Percentiles rank a stretch among this genome's conserved stretches.
These are phyloP conservation scores for Eupithecia vulgata DNA, from an alignment of 2,888 invertebrate genomes.

Conservation along the genomic window DNA sequence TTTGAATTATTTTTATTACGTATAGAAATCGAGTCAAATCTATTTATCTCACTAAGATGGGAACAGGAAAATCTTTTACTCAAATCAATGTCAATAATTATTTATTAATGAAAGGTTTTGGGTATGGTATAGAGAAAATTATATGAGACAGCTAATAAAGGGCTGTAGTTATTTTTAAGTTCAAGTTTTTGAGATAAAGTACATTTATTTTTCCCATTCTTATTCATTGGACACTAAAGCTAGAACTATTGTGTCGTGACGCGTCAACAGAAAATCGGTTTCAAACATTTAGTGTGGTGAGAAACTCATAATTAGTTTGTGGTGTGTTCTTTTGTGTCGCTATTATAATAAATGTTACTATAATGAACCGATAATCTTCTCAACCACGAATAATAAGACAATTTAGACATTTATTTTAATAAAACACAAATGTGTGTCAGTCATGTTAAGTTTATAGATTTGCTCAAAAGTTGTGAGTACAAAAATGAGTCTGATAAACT, in stretches of 20 bases:
- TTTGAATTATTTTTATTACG: not conserved
- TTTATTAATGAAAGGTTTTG: not conserved
- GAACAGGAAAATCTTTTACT: not conserved
- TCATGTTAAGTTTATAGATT: not conserved
- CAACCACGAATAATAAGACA: not conserved
- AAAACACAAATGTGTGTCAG: not conserved
- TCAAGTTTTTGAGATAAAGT: not conserved
- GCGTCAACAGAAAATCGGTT: not conserved
- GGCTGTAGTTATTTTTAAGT: not conserved
- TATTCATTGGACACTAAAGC: not conserved
- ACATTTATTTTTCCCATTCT: not conserved
- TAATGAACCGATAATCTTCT: not conserved
- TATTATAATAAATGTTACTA: too few species aligned
- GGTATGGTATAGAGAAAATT: constrained; percentile 3
- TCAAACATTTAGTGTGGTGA: not conserved
- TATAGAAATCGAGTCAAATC: not conserved
- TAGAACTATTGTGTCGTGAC: not conserved
- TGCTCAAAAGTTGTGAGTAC: not conserved
- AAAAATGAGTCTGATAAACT: not conserved
- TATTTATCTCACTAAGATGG: not conserved
- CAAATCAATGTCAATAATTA: not conserved
- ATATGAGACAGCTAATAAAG: not conserved
- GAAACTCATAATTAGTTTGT: too few species aligned
- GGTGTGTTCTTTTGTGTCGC: too few species aligned
- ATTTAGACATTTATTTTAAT: too few species aligned